Conservation (phyloP, 2,113 vertebrate species). For the Brevimyrus niger region DNA sequence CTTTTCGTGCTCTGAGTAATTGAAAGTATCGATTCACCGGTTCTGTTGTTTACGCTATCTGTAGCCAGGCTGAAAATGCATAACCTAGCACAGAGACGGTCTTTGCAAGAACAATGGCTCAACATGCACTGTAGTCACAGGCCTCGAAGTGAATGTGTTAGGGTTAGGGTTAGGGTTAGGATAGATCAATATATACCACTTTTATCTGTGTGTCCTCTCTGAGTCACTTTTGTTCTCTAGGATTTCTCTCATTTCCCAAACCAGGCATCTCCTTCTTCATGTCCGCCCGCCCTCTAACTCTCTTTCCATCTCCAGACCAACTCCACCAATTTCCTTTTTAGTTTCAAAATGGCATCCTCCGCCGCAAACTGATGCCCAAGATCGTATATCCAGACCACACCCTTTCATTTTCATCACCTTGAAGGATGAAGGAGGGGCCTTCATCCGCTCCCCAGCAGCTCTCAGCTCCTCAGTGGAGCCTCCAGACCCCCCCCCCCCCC, state of each 20-base stretch:
- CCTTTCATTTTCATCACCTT: not conserved
- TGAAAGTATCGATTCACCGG: slow-evolving; percentile 8
- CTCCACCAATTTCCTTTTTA: not conserved
- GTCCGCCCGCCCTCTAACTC: not conserved
- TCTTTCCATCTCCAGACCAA: not conserved
- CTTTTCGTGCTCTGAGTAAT: slow-evolving; percentile 11
- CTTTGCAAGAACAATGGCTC: not conserved
- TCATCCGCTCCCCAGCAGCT: not conserved
- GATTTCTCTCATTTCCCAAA: not conserved
- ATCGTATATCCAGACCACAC: not conserved
- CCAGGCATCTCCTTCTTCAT: not conserved
- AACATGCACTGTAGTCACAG: not conserved
- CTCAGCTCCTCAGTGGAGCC: not conserved
- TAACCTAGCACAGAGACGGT: not conserved
- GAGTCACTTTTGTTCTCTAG: not conserved
- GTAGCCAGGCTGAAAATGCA: not conserved
- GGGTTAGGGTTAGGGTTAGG: too few species aligned
- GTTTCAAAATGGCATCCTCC: not conserved
- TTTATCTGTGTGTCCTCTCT: not conserved
- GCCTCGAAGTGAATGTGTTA: not conserved
- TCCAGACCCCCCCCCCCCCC: not conserved
- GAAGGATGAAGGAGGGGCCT: not conserved
- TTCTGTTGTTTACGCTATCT: slow-evolving; percentile 1
- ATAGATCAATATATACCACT: not conserved
- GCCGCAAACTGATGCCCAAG: not conserved